Evolutionary conservation across 2,797 vertebrate genomes (phyloP), one percentile per base, ranked within the genome.

Genomic region (Gymnodraco acuticeps): DNA sequence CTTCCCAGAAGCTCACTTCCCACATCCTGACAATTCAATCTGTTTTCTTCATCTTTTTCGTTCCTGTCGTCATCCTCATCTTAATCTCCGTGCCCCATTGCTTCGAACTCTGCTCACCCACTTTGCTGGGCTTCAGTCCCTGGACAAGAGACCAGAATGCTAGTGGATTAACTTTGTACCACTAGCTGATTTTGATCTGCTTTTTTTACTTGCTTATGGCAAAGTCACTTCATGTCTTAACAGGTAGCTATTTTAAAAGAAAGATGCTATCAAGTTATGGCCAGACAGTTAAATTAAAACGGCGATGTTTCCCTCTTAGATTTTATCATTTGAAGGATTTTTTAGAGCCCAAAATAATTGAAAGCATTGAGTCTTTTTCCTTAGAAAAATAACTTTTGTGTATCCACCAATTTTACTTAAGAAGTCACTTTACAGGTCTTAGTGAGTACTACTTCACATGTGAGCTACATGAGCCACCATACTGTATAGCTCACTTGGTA

Each of bases 1-100:
- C 76, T 94, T 92, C 88, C 81, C 87, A 88, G 80, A 53, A 67
- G 51, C 59, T 70, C 23, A 73, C 80, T 50, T 83, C 77, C 89
- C 67, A 91, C 81, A 83, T 77, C 71, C 59, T 76, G 79, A 85
- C 43, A 66, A 64, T 33, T 20, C 73, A 78, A 75, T 81, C 72
- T 62, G 63, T 55, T 47, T 63, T 66, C 67, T 75, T 54, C 69
- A 71, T 84, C 45, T 67, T 50, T 38, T 47, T 38, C 38, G 46
- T 45, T 69, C 14, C 46, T 45, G 56, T 55, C 67, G 13, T 61
- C 16, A 58, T 61, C 68, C 31, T 62, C 56, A 53, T 60, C 55
- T 47, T 33, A 19, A 31, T 27, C 59, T 62, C 16, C 0, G 3
- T 2, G 38, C 52, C 12, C 38, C 47, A 7, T 1, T 33, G 42